Evolutionary conservation across 1,140 invertebrate genomes (phyloP), one percentile per base, ranked within the genome.

Genomic region (Magallana ariakensis): DNA sequence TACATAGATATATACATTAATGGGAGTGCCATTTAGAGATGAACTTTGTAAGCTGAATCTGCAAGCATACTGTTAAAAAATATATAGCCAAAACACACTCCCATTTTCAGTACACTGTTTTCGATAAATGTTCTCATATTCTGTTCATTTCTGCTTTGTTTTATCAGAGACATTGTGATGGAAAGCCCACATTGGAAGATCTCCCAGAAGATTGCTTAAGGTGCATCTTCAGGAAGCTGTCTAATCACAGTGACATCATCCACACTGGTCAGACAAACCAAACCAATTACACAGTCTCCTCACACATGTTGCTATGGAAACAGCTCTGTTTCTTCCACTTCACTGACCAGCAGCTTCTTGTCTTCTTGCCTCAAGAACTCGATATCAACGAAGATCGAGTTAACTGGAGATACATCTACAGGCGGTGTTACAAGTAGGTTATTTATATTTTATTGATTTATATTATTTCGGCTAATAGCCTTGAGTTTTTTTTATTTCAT

Each of bases 271-370:
- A 95, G 95, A 96, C 97, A 5, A 97, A 96, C 95, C 95, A 95
- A 84, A 95, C 96, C 9, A 96, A 98, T 95, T 96, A 97, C 56
- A 96, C 96, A 55, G 95, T 99, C 11, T 96, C 97, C 33, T 96
- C 97, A 66, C 98, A 99, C 93, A 97, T 97, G 93, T 96, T 97
- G 87, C 97, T 99, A 66, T 99, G 99, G 99, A 96, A 97, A 84
- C 97, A 98, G 93, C 96, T 99, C 57, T 97, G 97, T 70, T 96
- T 96, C 84, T 99, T 98, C 94, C 98, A 99, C 94, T 99, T 99
- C 95, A 97, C 96, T 22, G 96, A 96, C 82, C 96, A 97, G 87
- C 98, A 99, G 95, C 96, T 98, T 46, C 95, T 96, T 91, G 96
- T 95, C 91, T 96, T 97, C 89, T 95, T 96, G 55, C 90, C 92